Base-by-base conservation (phyloP, 2,797 vertebrate species). In the Ispidina lecontei region DNA sequence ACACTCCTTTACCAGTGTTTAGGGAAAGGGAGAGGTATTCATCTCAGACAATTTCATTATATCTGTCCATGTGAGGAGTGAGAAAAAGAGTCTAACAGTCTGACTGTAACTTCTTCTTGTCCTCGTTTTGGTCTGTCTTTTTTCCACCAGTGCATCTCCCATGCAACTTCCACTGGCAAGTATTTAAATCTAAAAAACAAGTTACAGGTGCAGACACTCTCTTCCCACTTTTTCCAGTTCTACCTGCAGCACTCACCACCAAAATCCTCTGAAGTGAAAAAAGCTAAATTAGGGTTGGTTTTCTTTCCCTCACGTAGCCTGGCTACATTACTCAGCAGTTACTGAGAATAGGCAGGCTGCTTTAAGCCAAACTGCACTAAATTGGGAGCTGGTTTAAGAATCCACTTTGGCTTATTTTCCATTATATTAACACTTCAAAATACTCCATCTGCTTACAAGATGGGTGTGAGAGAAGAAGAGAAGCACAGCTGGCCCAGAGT, bases 381-480 rank as follows among this genome's bases (percentile, higher is more conserved):
- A 91, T 96, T 93, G 91, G 84, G 81, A 87, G 62, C 86, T 94
- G 81, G 59, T 95, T 90, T 91, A 90, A 93, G 70, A 87, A 92
- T 35, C 55, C 33, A 73, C 47, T 49, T 94, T 90, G 94, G 77
- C 65, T 90, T 89, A 74, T 93, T 93, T 94, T 90, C 84, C 25
- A 1, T 83, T 91, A 72, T 85, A 95, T 95, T 96, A 95, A 91
- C 96, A 89, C 94, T 94, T 96, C 91, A 94, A 54, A 83, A 93
- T 94, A 72, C 81, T 80, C 93, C 94, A 94, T 96, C 81, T 94
- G 94, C 96, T 94, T 93, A 94, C 93, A 96, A 95, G 93, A 91
- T 96, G 95, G 90, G 91, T 89, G 90, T 87, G 86, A 87, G 89
- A 86, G 84, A 89, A 93, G 83, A 93, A 74, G 84, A 91, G 94